phyloP scores from a whole-genome alignment of 2,888 invertebrate species.

The Conus canariensis region DNA sequence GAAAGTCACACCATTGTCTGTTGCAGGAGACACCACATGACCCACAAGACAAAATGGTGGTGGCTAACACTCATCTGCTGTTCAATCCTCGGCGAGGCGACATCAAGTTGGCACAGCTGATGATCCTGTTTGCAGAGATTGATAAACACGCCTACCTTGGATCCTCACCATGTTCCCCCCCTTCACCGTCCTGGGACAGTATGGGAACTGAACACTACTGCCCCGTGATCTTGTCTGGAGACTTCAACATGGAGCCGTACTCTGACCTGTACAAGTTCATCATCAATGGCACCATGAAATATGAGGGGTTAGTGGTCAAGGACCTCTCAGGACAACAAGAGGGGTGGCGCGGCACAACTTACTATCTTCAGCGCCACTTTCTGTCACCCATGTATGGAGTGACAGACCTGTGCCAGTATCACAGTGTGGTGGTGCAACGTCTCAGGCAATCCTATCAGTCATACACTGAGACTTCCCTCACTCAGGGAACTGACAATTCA shows the following conservation, averaged over 20 bases:
- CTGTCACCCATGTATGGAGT: conserved; percentile 79
- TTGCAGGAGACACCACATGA: conserved; percentile 15
- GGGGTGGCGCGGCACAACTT: conserved; percentile 57
- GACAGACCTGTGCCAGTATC: conserved; percentile 80
- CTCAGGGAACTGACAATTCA: not conserved
- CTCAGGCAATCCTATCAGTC: not conserved
- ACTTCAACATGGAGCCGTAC: conserved; percentile 91
- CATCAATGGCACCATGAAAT: conserved; percentile 83
- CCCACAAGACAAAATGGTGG: conserved; percentile 81
- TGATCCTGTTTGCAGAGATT: conserved; percentile 90
- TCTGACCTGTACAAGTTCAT: conserved; percentile 87
- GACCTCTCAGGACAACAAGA: conserved; percentile 78
- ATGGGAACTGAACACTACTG: conserved; percentile 80
- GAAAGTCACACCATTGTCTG: not conserved
- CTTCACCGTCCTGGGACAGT: not conserved
- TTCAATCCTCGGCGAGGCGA: conserved; percentile 95
- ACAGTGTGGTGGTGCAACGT: not conserved
- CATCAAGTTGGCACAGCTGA: conserved; percentile 92
- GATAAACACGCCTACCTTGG: conserved; percentile 83
- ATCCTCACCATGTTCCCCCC: not conserved
- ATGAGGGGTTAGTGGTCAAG: conserved; percentile 69
- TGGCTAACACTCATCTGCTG: conserved; percentile 96
- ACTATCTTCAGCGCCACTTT: conserved; percentile 46
- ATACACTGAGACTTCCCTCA: no score
- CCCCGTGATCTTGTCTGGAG: conserved; percentile 94